These are phyloP conservation scores for Lamproptera curius DNA, from an alignment of 2,888 invertebrate species.

Conservation along the genomic window DNA sequence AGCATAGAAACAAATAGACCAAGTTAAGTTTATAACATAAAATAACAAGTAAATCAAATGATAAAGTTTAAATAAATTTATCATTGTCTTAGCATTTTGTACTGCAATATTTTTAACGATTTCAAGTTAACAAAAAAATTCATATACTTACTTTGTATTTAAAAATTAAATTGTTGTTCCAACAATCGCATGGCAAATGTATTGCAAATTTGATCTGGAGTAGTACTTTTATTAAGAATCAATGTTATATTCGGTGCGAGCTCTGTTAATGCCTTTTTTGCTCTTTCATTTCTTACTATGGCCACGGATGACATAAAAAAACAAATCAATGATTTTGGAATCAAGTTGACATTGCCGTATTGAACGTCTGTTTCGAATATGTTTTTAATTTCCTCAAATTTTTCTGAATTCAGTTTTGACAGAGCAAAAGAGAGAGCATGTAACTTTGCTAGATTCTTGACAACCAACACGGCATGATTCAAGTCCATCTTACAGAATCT, in stretches of 20 bases:
- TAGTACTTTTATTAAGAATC: constrained; percentile 46
- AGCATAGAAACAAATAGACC: too few species aligned
- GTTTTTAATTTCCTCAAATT: constrained; percentile 41
- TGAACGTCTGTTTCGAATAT: constrained; percentile 45
- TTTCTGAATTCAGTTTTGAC: constrained; percentile 37
- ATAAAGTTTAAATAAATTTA: too few species aligned
- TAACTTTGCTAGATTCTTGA: constrained; percentile 56
- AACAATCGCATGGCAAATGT: constrained; percentile 61
- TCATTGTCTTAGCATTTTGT: too few species aligned
- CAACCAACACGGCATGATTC: constrained; percentile 41
- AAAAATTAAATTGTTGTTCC: constrained; percentile 55
- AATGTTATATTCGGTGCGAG: constrained; percentile 40
- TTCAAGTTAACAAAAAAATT: too few species aligned
- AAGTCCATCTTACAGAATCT: constrained; percentile 44
- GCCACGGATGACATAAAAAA: constrained; percentile 50
- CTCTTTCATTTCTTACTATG: constrained; percentile 38
- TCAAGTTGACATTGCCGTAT: constrained; percentile 42
- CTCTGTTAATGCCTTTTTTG: constrained; percentile 39
- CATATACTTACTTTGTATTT: constrained; percentile 46
- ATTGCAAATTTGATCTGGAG: constrained; percentile 36
- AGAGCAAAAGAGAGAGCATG: constrained; percentile 53
- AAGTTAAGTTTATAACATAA: too few species aligned
- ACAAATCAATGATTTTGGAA: constrained; percentile 41
- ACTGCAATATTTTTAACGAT: too few species aligned
- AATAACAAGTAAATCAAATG: too few species aligned